Base-by-base conservation (phyloP, 2,888 invertebrate species). In the Eupithecia exiguata region DNA sequence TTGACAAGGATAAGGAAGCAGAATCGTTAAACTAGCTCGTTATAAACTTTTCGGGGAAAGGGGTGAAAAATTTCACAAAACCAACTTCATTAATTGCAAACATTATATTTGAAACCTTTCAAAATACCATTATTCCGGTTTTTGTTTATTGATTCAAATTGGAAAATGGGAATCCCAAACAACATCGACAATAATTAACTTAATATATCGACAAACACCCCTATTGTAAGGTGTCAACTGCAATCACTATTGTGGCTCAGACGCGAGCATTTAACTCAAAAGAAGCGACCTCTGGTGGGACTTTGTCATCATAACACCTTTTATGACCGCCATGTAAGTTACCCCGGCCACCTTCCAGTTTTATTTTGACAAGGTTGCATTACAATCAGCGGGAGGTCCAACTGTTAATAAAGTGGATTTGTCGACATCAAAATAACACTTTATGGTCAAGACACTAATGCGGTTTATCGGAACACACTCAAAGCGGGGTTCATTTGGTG, bases 381-480 rank as follows among this genome's bases (percentile, higher is more conserved):
- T 80, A 82, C 76, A 81, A 84, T 76, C 92, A 89, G 89, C 91
- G 91, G 93, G 93, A 88, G 92, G 91, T 92, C 92, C 84, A 81
- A 81, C 84, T 87, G 87, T 91, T 92, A 92, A 91, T 93, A 92
- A 92, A 92, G 92, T 91, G 92, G 92, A 91, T 92, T 92, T 92
- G 93, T 92, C 92, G 93, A 93, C 92, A 93, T 92, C 89, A 92
- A 91, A 92, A 92, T 91, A 91, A 89, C 91, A 91, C 88, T 93
- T 93, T 92, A 92, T 87, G 89, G 87, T 84, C 84, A 78, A 89
- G 86, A 84, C 90, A 89, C 91, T 92, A 91, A 91, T 91, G 90
- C 89, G 86, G 84, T 87, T 88, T 87, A 91, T 90, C 90, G 88
- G 86, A 88, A 85, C 80, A 84, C 84, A 80, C 84, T 87, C 85